These are phyloP conservation scores for Troides oblongomaculatus DNA, from an alignment of 2,888 invertebrate genomes.

Conservation along the genomic window DNA sequence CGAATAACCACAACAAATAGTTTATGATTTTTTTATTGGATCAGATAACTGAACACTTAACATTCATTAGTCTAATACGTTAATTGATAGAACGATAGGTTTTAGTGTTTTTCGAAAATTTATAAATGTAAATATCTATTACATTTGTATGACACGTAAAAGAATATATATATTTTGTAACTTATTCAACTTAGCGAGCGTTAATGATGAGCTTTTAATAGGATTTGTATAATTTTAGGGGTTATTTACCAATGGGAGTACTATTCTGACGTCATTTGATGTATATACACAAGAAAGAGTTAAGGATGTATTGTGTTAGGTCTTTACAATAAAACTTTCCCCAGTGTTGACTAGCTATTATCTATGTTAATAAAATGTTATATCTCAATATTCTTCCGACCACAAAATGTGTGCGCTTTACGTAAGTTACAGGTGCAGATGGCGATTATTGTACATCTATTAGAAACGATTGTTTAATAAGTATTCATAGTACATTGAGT, in stretches of 20 bases:
- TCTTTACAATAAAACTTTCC: too few species aligned
- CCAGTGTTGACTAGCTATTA: too few species aligned
- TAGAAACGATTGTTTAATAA: background rate
- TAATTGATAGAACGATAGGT: background rate
- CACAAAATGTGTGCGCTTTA: too few species aligned
- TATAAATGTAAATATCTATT: conserved; percentile 1
- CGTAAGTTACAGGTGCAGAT: background rate
- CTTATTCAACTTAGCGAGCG: background rate
- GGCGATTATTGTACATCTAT: background rate
- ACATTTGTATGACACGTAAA: background rate
- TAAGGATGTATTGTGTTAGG: too few species aligned
- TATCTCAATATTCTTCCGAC: too few species aligned
- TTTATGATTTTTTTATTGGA: too few species aligned
- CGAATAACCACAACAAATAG: too few species aligned
- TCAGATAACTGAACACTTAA: too few species aligned
- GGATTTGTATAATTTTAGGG: background rate
- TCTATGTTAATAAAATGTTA: too few species aligned
- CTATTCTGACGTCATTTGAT: background rate
- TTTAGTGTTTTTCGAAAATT: conserved; percentile 4
- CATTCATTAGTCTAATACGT: too few species aligned
- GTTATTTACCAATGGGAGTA: background rate
- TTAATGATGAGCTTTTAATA: background rate
- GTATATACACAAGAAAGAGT: too few species aligned
- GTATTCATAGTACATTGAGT: background rate
- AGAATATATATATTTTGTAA: conserved; percentile 1